These are phyloP conservation scores for Bos javanicus DNA, from an alignment of 2,113 vertebrate species.

Conservation along the genomic window DNA sequence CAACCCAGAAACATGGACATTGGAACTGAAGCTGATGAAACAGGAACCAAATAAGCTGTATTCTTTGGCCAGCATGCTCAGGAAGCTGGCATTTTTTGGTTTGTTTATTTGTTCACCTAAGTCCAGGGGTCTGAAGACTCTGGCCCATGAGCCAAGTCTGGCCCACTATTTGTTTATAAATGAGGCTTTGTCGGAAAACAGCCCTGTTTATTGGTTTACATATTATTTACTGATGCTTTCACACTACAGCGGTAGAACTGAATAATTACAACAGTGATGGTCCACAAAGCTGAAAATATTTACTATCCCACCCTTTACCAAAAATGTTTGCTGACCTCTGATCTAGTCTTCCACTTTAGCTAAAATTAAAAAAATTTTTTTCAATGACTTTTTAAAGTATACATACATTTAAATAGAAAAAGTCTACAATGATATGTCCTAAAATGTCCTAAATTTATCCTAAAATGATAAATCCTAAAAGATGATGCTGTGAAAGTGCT, in stretches of 20 bases:
- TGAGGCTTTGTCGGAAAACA: conserved; percentile 9
- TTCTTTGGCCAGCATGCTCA: neutral
- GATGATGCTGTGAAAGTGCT: neutral
- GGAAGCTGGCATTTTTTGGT: neutral
- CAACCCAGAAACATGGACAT: neutral
- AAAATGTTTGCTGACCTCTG: neutral
- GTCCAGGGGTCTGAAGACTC: neutral
- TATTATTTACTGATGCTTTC: neutral
- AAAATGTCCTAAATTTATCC: neutral
- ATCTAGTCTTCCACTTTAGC: neutral
- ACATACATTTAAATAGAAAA: neutral
- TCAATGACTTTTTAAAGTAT: neutral
- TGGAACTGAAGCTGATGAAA: neutral
- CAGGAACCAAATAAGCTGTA: neutral
- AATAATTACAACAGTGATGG: neutral
- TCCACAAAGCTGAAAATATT: neutral
- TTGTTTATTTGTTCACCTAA: conserved; percentile 2
- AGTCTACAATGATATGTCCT: neutral
- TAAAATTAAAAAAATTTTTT: neutral
- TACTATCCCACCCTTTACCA: neutral
- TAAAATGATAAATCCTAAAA: neutral
- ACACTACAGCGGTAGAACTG: neutral
- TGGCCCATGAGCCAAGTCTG: neutral
- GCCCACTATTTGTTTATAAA: neutral
- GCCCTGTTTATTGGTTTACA: neutral